Percentiles rank a stretch among this genome's conserved stretches.
Evolutionary conservation across 2,113 vertebrate genomes (phyloP).

Genomic region (Bubalus kerabau): DNA sequence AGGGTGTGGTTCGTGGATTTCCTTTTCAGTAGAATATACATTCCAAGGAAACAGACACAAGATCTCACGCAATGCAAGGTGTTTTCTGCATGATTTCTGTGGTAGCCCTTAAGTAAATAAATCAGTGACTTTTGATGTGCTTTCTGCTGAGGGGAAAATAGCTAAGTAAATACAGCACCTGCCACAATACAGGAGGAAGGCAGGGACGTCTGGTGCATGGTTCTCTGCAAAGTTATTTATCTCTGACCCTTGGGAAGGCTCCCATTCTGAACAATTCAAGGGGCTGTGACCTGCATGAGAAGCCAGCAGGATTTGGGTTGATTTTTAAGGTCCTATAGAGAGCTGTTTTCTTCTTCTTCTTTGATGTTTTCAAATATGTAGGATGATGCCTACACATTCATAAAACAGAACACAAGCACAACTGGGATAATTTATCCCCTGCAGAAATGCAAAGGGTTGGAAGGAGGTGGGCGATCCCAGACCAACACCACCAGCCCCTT

Average conservation of each 20-base stretch:
- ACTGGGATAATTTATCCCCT: not conserved
- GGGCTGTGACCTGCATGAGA: fast-evolving
- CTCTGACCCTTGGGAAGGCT: not conserved
- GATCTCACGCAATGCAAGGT: fast-evolving
- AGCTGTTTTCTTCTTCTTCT: not conserved
- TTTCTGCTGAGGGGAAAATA: not conserved
- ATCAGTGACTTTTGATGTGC: not conserved
- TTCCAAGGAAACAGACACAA: not conserved
- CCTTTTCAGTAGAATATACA: not conserved
- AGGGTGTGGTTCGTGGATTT: not conserved
- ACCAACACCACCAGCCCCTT: fast-evolving
- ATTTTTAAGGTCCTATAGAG: not conserved
- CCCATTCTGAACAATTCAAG: not conserved
- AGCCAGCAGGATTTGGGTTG: not conserved
- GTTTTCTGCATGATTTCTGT: not conserved
- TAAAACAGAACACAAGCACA: not conserved
- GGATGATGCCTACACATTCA: fast-evolving
- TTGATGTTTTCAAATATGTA: not conserved
- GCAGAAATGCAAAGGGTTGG: not conserved
- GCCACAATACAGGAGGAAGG: not conserved
- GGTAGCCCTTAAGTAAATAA: not conserved
- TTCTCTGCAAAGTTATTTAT: not conserved
- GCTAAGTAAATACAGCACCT: not conserved
- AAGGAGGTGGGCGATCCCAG: fast-evolving
- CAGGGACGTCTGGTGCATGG: fast-evolving